Evolutionary conservation across 2,113 vertebrate genomes (phyloP), one percentile per base, ranked within the genome.

Genomic region (Rostratula benghalensis): DNA sequence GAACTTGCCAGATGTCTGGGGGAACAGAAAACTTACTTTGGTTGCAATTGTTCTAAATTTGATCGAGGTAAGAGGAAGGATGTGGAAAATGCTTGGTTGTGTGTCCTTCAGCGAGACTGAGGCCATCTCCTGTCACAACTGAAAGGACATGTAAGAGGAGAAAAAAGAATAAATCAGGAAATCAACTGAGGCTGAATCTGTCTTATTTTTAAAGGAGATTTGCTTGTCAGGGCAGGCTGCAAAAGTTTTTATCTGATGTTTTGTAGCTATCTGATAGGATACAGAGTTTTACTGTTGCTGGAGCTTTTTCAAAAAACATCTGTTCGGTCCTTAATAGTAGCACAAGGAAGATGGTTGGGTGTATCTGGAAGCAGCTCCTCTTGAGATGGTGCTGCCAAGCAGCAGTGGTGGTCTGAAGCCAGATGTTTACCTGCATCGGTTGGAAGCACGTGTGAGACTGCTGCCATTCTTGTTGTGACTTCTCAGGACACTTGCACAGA

Each of bases 361-460:
- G 21, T 31, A 45, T 13, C 54, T 18, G 65, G 31, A 39, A 80
- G 70, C 22, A 46, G n/a, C 39, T 81, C 11, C 48, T 57, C n/a
- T 28, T 48, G 70, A 71, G 53, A 8, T 39, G 41, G 25, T 27
- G 7, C 33, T 57, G 41, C 27, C 37, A 51, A 39, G 37, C 10
- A 39, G 43, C 2, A 3, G 41, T 50, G 35, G n/a, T 61, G 35
- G 45, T 19, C 16, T 35, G 37, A 24, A 76, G 30, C 43, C 25
- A 31, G 9, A 5, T 7, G 19, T 7, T 59, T 53, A 24, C 24
- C 43, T 3, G 0, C 10, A 6, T 13, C 1, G 0, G 7, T 45
- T 65, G 53, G 74, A 63, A 77, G 20, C 1, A 2, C 24, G 1
- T 31, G 74, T 8, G 19, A 23, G 48, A 63, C 35, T 25, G 33